Base-by-base conservation (phyloP, 2,888 invertebrate species). In the Salpingus planirostris region DNA sequence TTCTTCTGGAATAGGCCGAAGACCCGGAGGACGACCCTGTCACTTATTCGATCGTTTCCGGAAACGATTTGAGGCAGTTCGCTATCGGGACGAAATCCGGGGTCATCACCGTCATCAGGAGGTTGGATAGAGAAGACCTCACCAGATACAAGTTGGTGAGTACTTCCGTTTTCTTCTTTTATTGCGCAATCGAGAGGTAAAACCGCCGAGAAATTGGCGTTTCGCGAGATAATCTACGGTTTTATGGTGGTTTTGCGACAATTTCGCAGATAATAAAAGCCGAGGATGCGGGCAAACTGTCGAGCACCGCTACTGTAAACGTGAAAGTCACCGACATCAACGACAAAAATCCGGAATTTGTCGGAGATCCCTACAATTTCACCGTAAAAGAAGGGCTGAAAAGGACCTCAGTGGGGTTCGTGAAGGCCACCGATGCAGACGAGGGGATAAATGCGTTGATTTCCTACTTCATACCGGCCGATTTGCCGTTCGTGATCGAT, bases 281-380 rank as follows among this genome's bases (percentile, higher is more conserved):
- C 0, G 88, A 88, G 62, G 91, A 91, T 56, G 79, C 82, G 13
- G 89, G 88, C 2, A 85, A 82, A 24, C 62, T 90, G 21, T 77
- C 81, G 0, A 85, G 81, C 49, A 86, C 83, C 1, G 82, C 87
- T 0, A 87, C 85, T 0, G 84, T 91, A 0, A 88, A 89, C 51
- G 84, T 92, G 33, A 83, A 82, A 56, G 86, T 92, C 2, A 87
- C 88, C 0, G 92, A 92, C 51, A 87, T 90, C 40, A 91, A 91
- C 56, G 91, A 92, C 55, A 88, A 90, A 52, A 90, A 89, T 59
- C 91, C 91, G 0, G 85, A 84, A 54, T 92, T 91, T 54, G 76
- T 84, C n/a, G 74, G 72, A 11, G 70, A 83, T 42, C 85, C 87
- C 0, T 91, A 91, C 52, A 67, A 74, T 22, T 91, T 91, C 61